Evolutionary conservation across 1,140 invertebrate genomes (phyloP).

Genomic region (Parapsyche elsis): DNA sequence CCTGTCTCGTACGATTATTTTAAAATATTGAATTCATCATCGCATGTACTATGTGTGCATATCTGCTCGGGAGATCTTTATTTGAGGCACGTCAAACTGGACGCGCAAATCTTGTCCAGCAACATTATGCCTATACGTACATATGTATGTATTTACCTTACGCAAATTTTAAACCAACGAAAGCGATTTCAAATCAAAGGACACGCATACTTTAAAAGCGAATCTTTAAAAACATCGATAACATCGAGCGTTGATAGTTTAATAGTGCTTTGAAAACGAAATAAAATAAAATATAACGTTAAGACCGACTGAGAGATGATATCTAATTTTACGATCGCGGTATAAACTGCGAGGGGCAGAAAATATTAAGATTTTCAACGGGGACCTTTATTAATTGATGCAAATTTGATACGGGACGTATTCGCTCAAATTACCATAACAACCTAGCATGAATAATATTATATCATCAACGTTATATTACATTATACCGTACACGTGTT

Average conservation of each 20-base stretch:
- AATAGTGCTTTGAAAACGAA: not conserved
- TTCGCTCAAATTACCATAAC: not conserved
- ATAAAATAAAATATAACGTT: no score
- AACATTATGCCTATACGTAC: not conserved
- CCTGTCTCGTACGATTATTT: slow-evolving; percentile 40
- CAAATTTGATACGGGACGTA: slow-evolving; percentile 9
- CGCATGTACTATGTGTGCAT: not conserved
- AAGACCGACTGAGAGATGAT: not conserved
- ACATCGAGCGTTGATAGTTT: slow-evolving; percentile 16
- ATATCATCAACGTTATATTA: no score
- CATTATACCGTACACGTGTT: no score
- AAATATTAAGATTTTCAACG: not conserved
- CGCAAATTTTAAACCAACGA: no score
- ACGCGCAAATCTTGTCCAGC: not conserved
- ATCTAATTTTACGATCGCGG: slow-evolving; percentile 1
- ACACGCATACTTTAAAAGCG: not conserved
- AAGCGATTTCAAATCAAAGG: not conserved
- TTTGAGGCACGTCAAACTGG: not conserved
- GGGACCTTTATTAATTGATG: slow-evolving; percentile 7
- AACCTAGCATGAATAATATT: not conserved
- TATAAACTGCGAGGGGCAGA: not conserved
- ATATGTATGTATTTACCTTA: not conserved
- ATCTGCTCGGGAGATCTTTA: slow-evolving; percentile 38
- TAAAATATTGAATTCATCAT: slow-evolving; percentile 49
- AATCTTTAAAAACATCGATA: not conserved